Evolutionary conservation across 1,140 invertebrate species (phyloP), one percentile per base, ranked within the genome.

Genomic region (Lycorma delicatula): DNA sequence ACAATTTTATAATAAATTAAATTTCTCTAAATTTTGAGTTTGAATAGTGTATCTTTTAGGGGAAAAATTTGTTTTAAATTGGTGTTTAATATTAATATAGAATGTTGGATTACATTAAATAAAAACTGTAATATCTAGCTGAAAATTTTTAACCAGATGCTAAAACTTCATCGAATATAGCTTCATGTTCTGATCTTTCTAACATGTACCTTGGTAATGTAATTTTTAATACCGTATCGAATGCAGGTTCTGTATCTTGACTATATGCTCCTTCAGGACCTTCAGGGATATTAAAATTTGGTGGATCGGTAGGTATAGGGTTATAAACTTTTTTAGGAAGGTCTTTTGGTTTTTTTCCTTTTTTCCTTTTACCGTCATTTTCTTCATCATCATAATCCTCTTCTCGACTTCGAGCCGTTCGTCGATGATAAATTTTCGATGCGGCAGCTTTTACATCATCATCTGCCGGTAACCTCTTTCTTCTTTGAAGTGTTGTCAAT

Each of bases 151-250:
- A 56, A 7, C 62, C 63, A 16, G 63, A 66, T 54, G 52, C 63
- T 20, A 72, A 60, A 9, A 66, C 31, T 64, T 80, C 79, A 63
- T 86, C 83, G 63, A 86, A 85, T 47, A 79, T 76, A 58, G 70
- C 71, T 68, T 87, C 84, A 54, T 81, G 78, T 44, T 83, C 80
- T 25, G 82, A 83, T 65, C 76, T 79, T 31, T 76, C 71, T 25
- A 85, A 64, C 83, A 86, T 85, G 64, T 78, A 86, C 56, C 75
- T 77, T 0, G 84, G 84, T 34, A 87, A 69, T 13, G 77, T 77
- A 4, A 84, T 73, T 18, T 81, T 81, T 20, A 83, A 73, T 16
- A 71, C 63, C 54, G 79, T 79, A 61, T 83, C 82, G 60, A 80
- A 86, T 26, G 75, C 71, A 1, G 80, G 77, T 64, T 75, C 72